phyloP scores from a whole-genome alignment of 2,888 invertebrate genomes.

The Myathropa florea region DNA sequence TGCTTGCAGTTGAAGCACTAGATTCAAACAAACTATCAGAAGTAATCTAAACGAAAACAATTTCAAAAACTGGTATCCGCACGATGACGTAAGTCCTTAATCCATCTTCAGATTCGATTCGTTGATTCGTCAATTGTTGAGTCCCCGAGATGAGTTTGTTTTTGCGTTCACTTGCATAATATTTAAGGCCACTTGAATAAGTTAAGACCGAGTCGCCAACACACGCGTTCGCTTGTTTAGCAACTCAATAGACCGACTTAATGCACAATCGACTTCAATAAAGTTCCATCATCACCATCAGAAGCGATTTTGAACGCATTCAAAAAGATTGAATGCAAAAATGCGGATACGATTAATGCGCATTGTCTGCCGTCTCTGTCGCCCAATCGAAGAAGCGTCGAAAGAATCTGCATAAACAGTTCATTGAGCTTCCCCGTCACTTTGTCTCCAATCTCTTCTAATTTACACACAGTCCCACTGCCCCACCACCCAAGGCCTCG shows the following conservation, averaged over 20 bases:
- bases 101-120: not conserved
- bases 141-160: not conserved
- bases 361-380: not conserved
- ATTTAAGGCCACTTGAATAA: not conserved
- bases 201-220: not conserved
- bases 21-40: not conserved
- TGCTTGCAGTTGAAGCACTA: not conserved
- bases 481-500: not conserved
- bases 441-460: slow-evolving; percentile 28
- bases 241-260: not conserved
- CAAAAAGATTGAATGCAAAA: slow-evolving; percentile 16
- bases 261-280: not conserved
- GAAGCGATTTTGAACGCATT: slow-evolving; percentile 7
- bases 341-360: not conserved
- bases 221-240: not conserved
- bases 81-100: not conserved
- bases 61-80: not conserved
- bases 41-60: not conserved
- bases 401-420: slow-evolving; percentile 27
- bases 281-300: not conserved
- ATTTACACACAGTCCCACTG: slow-evolving; percentile 17
- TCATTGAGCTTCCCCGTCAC: slow-evolving; percentile 23
- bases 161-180: not conserved
- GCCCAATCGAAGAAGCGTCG: not conserved
- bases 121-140: not conserved